Evolutionary conservation across 2,888 invertebrate genomes (phyloP), one percentile per base, ranked within the genome.

Genomic region (Drosophila mayaguana): DNA sequence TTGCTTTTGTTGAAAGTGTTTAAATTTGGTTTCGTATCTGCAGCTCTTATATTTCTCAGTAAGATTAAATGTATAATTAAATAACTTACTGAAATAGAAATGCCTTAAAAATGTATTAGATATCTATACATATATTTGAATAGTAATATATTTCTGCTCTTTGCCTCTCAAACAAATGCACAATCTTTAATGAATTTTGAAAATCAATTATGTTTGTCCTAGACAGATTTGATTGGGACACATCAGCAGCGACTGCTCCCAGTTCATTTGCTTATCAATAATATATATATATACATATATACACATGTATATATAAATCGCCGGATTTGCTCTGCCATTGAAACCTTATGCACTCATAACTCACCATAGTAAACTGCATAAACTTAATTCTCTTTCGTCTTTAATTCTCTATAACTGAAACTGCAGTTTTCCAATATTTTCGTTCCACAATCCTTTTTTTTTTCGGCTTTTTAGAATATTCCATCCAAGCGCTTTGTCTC

Each of bases 181-280:
- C 20, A 36, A 36, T 25, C 28, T 18, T 50, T 4, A 18, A 60
- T 28, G 14, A 0, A 36, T 46, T 8, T 25, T 1, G n/a, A 25
- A 36, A 8, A 11, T 38, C 14, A 28, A 18, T 62, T 63, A 57
- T 34, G 40, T 64, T 20, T 16, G 51, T 16, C 16, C 57, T 42
- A 18, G 34, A 43, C 9, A 20, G 12, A 46, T 65, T 54, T 36
- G 25, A 82, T 80, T 80, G 77, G 88, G 66, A 82, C 89, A 84
- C 88, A 89, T 89, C 84, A 89, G 67, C 64, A 40, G 18, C 63
- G 43, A 12, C 12, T 45, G 45, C 8, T 34, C 42, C 50, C 45
- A 28, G 42, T 20, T 50, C 54, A 6, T 40, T 48, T n/a, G 40
- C 83, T 88, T 83, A 83, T 83, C 83, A 80, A 66, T 62, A 28